Percentiles rank a stretch among this genome's conserved stretches.
These are phyloP conservation scores for Malurus alboscapulatus DNA, from an alignment of 2,113 vertebrate genomes.

Conservation along the genomic window DNA sequence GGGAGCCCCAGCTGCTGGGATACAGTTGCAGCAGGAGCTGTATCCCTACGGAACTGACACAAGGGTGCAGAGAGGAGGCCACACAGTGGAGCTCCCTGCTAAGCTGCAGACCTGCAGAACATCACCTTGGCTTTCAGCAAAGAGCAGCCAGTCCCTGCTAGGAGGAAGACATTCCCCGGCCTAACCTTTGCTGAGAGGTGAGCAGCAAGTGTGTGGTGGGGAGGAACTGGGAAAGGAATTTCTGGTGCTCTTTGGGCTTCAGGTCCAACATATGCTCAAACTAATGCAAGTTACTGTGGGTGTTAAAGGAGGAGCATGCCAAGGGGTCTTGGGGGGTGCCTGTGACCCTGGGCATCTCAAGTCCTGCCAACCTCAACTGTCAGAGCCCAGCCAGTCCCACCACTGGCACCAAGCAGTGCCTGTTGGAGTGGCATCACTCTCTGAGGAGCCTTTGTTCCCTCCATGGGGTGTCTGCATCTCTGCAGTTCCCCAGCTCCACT, in stretches of 20 bases:
- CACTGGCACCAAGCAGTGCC: background rate
- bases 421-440: background rate
- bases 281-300: background rate
- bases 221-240: background rate
- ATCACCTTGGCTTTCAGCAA: background rate
- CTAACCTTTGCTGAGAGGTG: background rate
- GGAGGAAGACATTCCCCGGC: background rate
- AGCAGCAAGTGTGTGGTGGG: background rate
- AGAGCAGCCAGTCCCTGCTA: background rate
- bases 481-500: background rate
- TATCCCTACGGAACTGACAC: accelerated
- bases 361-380: background rate
- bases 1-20: background rate
- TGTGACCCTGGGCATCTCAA: background rate
- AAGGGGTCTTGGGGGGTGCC: background rate
- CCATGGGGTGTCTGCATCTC: background rate
- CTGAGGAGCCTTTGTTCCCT: background rate
- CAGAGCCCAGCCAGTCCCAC: background rate
- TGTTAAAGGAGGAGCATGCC: background rate
- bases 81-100: background rate
- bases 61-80: background rate
- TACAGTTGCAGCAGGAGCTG: background rate
- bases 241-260: background rate
- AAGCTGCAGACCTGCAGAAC: background rate
- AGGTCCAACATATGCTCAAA: background rate